phyloP scores from a whole-genome alignment of 2,888 invertebrate species.

The Euclidia mi region DNA sequence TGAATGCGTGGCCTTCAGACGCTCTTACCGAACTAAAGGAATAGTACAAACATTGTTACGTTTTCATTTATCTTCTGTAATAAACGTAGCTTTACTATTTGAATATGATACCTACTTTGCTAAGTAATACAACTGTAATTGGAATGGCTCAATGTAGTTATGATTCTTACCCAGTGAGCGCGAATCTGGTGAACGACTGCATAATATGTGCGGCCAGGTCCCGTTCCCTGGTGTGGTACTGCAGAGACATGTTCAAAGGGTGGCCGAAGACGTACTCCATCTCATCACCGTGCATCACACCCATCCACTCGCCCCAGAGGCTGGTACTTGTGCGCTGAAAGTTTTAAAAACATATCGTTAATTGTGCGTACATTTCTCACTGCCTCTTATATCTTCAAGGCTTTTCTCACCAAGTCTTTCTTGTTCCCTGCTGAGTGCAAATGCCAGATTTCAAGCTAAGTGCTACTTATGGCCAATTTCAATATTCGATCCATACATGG shows the following conservation, averaged over 20 bases:
- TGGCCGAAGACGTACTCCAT: conserved; percentile 99
- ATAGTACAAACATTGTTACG: too few relatives aligned
- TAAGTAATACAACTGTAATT: background rate
- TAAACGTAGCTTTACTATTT: too few relatives aligned
- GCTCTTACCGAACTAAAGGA: too few relatives aligned
- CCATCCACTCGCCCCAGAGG: conserved; percentile 99
- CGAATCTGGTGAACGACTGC: conserved; percentile 97
- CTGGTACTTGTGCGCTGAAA: conserved; percentile 97
- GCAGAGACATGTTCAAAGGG: conserved; percentile 96
- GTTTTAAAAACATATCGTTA: background rate
- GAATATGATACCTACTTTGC: too few relatives aligned
- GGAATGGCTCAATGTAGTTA: background rate
- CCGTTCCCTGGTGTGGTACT: conserved; percentile 96
- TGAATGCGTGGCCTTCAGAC: too few relatives aligned
- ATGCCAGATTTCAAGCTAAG: conserved; percentile 8
- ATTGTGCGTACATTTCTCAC: conserved; percentile 1
- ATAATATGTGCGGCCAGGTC: conserved; percentile 97
- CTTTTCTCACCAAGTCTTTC: conserved; percentile 5
- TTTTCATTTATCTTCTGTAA: too few relatives aligned
- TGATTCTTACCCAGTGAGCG: conserved; percentile 95
- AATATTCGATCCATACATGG: too few relatives aligned
- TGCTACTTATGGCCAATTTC: background rate
- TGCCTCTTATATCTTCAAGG: conserved; percentile 7
- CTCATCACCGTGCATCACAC: conserved; percentile 99
- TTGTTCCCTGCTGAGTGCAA: conserved; percentile 2